Conservation (phyloP, 2,888 invertebrate genomes). For the Acronicta psi region DNA sequence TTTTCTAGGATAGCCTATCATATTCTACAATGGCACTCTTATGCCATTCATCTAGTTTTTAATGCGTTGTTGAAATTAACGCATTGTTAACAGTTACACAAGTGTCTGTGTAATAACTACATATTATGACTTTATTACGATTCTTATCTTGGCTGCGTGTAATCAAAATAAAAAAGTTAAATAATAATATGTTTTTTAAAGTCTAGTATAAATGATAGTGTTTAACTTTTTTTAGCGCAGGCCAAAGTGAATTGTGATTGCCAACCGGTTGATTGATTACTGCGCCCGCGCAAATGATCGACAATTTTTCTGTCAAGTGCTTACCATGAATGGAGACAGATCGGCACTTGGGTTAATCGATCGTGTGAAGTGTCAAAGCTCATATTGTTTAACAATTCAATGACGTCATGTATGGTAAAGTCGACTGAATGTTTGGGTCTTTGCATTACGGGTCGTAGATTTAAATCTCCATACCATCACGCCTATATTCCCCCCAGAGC, state of each 20-base stretch:
- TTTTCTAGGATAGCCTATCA: background rate
- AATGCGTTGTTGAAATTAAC: conserved; percentile 3
- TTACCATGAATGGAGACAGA: conserved; percentile 33
- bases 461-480: too few species aligned
- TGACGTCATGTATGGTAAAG: background rate
- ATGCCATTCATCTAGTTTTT: conserved; percentile 20
- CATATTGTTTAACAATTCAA: background rate
- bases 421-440: background rate
- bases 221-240: conserved; percentile 15
- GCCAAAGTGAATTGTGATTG: conserved; percentile 28
- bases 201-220: conserved; percentile 11
- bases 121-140: conserved; percentile 12
- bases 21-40: background rate
- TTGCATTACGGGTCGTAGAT: too few species aligned
- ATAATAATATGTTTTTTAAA: conserved; percentile 9
- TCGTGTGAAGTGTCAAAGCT: conserved; percentile 20
- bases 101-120: conserved; percentile 3
- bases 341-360: conserved; percentile 9
- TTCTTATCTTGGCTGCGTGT: conserved; percentile 34
- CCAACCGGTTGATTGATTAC: conserved; percentile 30
- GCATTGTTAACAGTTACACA: conserved; percentile 5
- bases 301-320: conserved; percentile 19
- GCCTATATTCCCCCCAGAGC: too few species aligned
- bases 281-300: background rate
- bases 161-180: conserved; percentile 16